Percentiles rank a stretch among this genome's conserved stretches.
These are phyloP conservation scores for Eriocheir sinensis DNA, from an alignment of 1,140 invertebrate species.

Conservation along the genomic window DNA sequence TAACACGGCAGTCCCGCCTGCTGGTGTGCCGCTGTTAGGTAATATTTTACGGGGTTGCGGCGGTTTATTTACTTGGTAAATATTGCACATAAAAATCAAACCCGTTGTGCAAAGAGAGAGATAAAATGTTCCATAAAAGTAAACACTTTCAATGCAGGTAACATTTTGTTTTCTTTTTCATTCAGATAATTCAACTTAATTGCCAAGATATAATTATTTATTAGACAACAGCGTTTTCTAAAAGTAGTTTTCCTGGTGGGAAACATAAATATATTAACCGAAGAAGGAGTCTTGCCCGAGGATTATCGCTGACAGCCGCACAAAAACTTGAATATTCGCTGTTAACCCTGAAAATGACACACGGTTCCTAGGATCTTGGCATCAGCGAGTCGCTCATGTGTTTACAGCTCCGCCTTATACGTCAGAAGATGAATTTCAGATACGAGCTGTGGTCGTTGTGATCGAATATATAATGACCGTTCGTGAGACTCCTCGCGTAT, in stretches of 20 bases:
- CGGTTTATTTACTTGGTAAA: too few relatives aligned
- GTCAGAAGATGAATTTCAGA: constrained; percentile 1
- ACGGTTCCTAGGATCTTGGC: background rate
- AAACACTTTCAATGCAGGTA: too few relatives aligned
- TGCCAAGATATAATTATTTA: too few relatives aligned
- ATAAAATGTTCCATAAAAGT: too few relatives aligned
- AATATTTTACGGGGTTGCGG: too few relatives aligned
- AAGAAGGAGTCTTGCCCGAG: background rate
- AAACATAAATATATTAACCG: background rate
- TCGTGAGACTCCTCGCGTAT: background rate
- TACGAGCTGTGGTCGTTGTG: constrained; percentile 20
- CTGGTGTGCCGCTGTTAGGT: too few relatives aligned
- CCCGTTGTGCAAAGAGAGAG: too few relatives aligned
- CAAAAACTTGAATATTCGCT: background rate
- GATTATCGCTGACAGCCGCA: background rate
- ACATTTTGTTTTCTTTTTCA: too few relatives aligned
- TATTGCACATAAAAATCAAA: too few relatives aligned
- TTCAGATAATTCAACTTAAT: too few relatives aligned
- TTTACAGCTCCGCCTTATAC: background rate
- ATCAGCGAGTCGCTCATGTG: background rate
- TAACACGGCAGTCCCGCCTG: too few relatives aligned
- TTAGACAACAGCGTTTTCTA: too few relatives aligned
- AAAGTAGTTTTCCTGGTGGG: background rate
- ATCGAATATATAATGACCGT: background rate
- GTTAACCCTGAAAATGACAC: constrained; percentile 14